Conservation (phyloP, 2,888 invertebrate genomes). For the Euphydryas editha region DNA sequence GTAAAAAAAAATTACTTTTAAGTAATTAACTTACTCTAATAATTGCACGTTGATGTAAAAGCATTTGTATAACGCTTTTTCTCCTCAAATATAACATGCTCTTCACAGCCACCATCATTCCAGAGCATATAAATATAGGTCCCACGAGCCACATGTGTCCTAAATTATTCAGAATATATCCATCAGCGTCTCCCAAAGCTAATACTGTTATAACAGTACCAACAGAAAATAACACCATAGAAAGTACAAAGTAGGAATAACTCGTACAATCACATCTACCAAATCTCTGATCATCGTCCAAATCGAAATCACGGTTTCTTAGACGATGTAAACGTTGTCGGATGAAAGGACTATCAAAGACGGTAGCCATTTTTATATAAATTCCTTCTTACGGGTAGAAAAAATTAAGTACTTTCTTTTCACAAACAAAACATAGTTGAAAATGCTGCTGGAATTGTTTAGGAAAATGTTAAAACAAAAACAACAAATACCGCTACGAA, state of each 20-base stretch:
- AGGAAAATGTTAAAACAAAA: constrained; percentile 42
- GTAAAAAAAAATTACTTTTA: background rate
- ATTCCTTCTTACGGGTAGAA: constrained; percentile 41
- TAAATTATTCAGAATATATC: constrained; percentile 83
- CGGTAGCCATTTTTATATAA: constrained; percentile 82
- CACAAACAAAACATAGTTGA: constrained; percentile 40
- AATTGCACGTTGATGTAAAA: constrained; percentile 85
- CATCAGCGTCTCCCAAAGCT: constrained; percentile 85
- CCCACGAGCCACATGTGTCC: constrained; percentile 88
- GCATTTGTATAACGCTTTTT: constrained; percentile 86
- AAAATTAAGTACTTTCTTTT: constrained; percentile 48
- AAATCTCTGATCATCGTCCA: constrained; percentile 84
- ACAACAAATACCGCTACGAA: constrained; percentile 32
- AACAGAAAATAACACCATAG: constrained; percentile 85
- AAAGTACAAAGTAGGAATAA: constrained; percentile 85
- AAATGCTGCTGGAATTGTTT: constrained; percentile 39
- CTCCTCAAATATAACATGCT: constrained; percentile 86
- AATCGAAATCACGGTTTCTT: constrained; percentile 83
- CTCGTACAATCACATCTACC: constrained; percentile 87
- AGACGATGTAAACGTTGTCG: constrained; percentile 84
- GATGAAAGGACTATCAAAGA: constrained; percentile 85
- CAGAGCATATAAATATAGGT: constrained; percentile 87
- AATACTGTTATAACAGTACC: constrained; percentile 86
- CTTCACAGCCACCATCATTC: constrained; percentile 87
- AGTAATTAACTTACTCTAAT: constrained; percentile 82